These are phyloP conservation scores for Lasioglossum marginatum DNA, from an alignment of 2,888 invertebrate species.

Conservation along the genomic window DNA sequence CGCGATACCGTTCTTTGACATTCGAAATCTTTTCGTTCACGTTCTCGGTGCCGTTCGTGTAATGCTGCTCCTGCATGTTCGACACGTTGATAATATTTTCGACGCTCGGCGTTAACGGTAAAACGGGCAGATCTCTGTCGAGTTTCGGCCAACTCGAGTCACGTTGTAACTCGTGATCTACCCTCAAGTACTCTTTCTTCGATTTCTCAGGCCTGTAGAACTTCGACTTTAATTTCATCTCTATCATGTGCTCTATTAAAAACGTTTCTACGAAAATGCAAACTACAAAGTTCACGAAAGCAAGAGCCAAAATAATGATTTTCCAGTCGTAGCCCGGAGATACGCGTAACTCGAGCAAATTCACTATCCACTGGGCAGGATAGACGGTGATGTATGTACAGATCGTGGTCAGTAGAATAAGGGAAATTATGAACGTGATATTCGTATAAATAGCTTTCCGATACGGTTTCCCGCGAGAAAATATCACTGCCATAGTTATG, in stretches of 20 bases:
- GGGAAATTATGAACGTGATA: constrained; percentile 85
- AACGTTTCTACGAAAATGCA: constrained; percentile 87
- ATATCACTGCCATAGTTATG: constrained; percentile 87
- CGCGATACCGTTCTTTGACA: not conserved
- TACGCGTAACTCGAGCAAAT: constrained; percentile 79
- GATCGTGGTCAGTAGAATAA: constrained; percentile 85
- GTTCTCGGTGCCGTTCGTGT: not conserved
- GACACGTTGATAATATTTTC: constrained; percentile 73
- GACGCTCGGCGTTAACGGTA: constrained; percentile 74
- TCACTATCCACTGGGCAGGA: constrained; percentile 85
- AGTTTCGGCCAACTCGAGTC: constrained; percentile 89
- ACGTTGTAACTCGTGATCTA: constrained; percentile 86
- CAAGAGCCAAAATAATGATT: constrained; percentile 81
- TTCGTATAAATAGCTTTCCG: constrained; percentile 88
- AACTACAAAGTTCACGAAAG: constrained; percentile 85
- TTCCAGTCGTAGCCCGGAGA: constrained; percentile 84
- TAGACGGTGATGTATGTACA: constrained; percentile 86
- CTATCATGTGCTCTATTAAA: constrained; percentile 87
- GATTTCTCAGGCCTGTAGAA: constrained; percentile 86
- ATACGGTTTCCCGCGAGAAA: constrained; percentile 89
- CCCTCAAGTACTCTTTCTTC: constrained; percentile 87
- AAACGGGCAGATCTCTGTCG: constrained; percentile 70
- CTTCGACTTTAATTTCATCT: constrained; percentile 85
- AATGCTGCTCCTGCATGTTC: constrained; percentile 14
- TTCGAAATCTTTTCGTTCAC: not conserved